Base-by-base conservation (phyloP, 2,113 vertebrate genomes). In the Scomber colias region DNA sequence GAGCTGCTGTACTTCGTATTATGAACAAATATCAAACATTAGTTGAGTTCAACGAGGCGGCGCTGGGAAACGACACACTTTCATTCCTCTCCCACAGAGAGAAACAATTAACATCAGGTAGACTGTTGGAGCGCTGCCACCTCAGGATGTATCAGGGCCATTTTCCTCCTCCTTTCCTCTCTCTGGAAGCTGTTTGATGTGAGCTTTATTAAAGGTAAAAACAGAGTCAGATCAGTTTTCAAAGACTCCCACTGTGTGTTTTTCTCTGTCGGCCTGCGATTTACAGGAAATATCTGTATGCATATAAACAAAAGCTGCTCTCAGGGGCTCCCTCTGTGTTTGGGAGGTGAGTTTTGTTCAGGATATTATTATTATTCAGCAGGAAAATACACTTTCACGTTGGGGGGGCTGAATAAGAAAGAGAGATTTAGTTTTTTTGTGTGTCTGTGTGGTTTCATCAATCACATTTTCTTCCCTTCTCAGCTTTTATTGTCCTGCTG, bases 251-350 rank as follows among this genome's bases (percentile, higher is more conserved):
- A 3, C 12, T 4, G 15, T 19, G 10, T 54, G 24, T 16, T 63
- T 24, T 48, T 56, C 40, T 63, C 71, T 65, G 60, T 5, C 53
- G 46, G 24, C 35, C 57, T 21, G 24, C 21, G 49, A 75, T 50
- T 81, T 61, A 64, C 75, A 87, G 88, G 80, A 90, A 90, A 87
- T 80, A 85, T 88, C 84, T 90, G 79, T 88, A 86, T 88, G 79
- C 57, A 75, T 71, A 87, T 77, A 89, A 93, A 91, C 86, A 89
- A 0, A 10, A 56, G 73, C 66, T 15, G 56, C 48, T 76, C 73
- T 71, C 51, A 14, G 69, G 27, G 51, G 62, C n/a, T 54, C 61
- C 13, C 19, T 67, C 50, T 53, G 50, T 45, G 56, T 50, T 61
- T 15, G 70, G 68, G 60, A 82, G 73, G 31, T 13, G 9, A 30